phyloP scores from a whole-genome alignment of 1,140 invertebrate species.

The Neomicropteryx cornuta region DNA sequence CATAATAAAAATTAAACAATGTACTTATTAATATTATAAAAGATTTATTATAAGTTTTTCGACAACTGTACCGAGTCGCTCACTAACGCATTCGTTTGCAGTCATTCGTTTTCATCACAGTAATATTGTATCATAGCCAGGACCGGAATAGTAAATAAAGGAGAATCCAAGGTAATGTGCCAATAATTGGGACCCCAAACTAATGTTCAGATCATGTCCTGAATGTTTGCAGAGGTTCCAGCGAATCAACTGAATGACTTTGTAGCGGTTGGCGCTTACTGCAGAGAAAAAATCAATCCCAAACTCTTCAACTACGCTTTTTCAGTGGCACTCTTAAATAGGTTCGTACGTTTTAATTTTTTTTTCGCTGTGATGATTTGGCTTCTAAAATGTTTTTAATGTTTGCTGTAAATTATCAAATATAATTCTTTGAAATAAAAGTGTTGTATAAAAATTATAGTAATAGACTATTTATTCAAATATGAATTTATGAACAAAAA shows the following conservation, averaged over 20 bases:
- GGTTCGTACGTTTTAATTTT: constrained; percentile 21
- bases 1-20: neutral
- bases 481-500: neutral
- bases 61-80: too few species aligned
- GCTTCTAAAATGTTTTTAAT: neutral
- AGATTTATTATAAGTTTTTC: too few species aligned
- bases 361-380: neutral
- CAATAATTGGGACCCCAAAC: neutral
- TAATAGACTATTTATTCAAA: neutral
- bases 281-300: constrained; percentile 62
- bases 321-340: constrained; percentile 63
- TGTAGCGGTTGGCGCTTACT: constrained; percentile 55
- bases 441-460: neutral
- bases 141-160: too few species aligned
- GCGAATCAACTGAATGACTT: constrained; percentile 61
- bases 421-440: too few species aligned
- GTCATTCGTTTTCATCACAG: neutral
- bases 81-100: neutral
- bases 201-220: neutral
- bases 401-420: neutral
- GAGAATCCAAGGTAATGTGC: too few species aligned
- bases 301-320: constrained; percentile 68
- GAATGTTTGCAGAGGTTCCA: constrained; percentile 20
- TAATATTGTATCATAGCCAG: too few species aligned
- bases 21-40: constrained; percentile 1